Base-by-base conservation (phyloP, 2,888 invertebrate species). In the Odontomyia ornata region DNA sequence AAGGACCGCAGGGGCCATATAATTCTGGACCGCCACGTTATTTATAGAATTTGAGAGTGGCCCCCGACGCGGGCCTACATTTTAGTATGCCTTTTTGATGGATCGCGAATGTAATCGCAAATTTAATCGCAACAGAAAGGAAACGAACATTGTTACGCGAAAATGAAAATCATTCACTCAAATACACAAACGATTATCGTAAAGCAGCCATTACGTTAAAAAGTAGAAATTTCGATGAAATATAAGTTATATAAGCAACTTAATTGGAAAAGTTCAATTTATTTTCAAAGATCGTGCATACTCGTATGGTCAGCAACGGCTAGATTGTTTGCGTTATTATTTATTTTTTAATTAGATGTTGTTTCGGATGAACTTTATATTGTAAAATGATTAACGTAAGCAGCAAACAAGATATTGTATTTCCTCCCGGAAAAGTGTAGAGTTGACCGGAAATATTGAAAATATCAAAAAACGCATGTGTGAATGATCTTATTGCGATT, bases 21-120 rank as follows among this genome's bases (percentile, higher is more conserved):
- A 86, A 86, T 83, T 84, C 86, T 79, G 86, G 85, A 81, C 86
- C 85, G 82, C 86, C 86, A 81, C 84, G 86, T 82, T 86, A 85
- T 83, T 86, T 86, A 86, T 86, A 86, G 86, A 86, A 84, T 83
- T 84, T 86, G 84, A 83, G 83, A 83, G 83, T 86, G 83, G 86
- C 85, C 84, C 84, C 85, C 82, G 85, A 86, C 81, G 84, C 83
- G 83, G 84, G 85, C 83, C 83, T 84, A 82, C 85, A 85, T 84
- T 86, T 86, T 83, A 85, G 84, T 83, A 86, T 84, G 84, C 86
- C 85, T 84, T 86, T 86, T 83, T 85, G 83, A 86, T 82, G 80
- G 81, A 81, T 46, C 5, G 46, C 25, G 46, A 30, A 15, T 43
- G 23, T 11, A 36, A 75, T 46, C 28, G 57, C 43, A 60, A 73